Conservation (phyloP, 1,140 invertebrate species). For the Penaeus indicus region DNA sequence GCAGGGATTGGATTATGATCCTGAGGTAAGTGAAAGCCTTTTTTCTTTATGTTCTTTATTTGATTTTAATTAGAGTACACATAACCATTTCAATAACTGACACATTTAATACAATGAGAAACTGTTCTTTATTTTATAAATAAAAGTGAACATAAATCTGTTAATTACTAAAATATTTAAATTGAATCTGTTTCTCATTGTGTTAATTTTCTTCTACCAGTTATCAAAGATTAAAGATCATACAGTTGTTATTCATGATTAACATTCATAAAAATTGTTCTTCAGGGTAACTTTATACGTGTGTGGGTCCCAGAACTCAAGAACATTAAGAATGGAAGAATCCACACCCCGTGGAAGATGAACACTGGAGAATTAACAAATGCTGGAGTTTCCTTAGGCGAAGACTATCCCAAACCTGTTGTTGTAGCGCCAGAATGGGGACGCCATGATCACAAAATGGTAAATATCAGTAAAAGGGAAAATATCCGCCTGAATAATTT, state of each 20-base stretch:
- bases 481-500: too few species aligned
- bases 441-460: conserved; percentile 41
- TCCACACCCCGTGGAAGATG: conserved; percentile 60
- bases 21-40: conserved; percentile 63
- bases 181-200: too few species aligned
- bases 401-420: conserved; percentile 54
- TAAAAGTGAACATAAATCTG: too few species aligned
- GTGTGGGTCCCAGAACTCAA: conserved; percentile 58
- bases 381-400: conserved; percentile 26
- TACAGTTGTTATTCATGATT: background rate
- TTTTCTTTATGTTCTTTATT: too few species aligned
- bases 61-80: too few species aligned
- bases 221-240: background rate
- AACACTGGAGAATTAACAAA: background rate
- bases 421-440: conserved; percentile 61
- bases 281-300: conserved; percentile 53
- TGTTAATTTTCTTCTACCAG: too few species aligned
- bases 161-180: too few species aligned
- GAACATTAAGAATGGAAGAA: conserved; percentile 28
- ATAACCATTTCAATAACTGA: too few species aligned
- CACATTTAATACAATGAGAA: too few species aligned
- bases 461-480: background rate
- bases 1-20: conserved; percentile 72
- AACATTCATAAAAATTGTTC: background rate
- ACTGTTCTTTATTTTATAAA: too few species aligned